Evolutionary conservation across 2,113 vertebrate genomes (phyloP), one percentile per base, ranked within the genome.

Genomic region (Stigmatopora nigra): DNA sequence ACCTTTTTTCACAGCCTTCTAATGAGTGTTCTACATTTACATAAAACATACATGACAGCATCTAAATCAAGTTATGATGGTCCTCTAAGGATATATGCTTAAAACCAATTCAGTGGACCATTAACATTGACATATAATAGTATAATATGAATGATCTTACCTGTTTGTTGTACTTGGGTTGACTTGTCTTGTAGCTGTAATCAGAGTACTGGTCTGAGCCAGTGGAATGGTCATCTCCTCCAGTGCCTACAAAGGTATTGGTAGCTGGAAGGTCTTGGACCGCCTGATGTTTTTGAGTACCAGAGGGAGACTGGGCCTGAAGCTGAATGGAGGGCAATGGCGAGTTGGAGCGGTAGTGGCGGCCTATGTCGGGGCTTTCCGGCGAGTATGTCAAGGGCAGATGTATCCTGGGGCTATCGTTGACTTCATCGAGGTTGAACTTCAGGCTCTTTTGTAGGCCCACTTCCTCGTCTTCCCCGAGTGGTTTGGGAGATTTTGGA

Each of bases 191-290:
- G 91, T 98, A 99, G 93, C 97, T 98, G 93, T 97, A 98, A 92
- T 99, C 96, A 75, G 95, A 99, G 87, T 98, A 99, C 88, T 98
- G 97, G 91, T 99, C 97, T 1, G 97, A 99, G 78, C 95, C 94
- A 1, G 95, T 97, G 14, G 97, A 99, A 80, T 94, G 98, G 92
- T 94, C 97, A 72, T 99, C 97, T 80, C 96, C 95, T 79, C 96
- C 97, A 0, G 97, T 96, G 78, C 97, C 96, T 77, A 99, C 97
- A 78, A 99, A 99, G 67, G 97, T 98, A 88, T 99, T 99, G 87
- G 97, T 88, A 20, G 96, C 95, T 0, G 97, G 97, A 77, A 99
- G 93, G 89, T 99, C 96, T 88, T 99, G 97, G 72, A 99, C 97
- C 58, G 93, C 97, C 77, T 99, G 97, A 86, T 99, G 97, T 87